phyloP scores from a whole-genome alignment of 2,888 invertebrate genomes.

The Apodemia zela region DNA sequence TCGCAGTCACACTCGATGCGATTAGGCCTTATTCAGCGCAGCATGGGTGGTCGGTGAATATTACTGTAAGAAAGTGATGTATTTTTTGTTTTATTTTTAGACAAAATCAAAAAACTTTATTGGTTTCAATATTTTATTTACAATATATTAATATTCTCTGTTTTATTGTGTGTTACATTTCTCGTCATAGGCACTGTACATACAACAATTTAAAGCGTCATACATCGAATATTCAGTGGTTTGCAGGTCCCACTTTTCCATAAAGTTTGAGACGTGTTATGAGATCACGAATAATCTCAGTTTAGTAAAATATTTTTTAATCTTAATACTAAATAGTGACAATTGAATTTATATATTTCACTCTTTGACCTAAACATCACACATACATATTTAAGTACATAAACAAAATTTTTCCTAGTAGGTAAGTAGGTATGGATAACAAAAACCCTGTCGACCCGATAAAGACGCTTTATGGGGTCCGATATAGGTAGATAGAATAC shows the following conservation, averaged over 20 bases:
- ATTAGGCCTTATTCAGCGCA: too few species aligned
- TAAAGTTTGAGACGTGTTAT: neutral
- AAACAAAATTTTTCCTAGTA: too few species aligned
- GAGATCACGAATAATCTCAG: constrained; percentile 4
- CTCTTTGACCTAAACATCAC: neutral
- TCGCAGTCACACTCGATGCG: too few species aligned
- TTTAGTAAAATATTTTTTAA: constrained; percentile 1
- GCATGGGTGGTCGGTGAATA: too few species aligned
- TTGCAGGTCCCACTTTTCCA: constrained; percentile 62
- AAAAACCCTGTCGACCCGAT: too few species aligned
- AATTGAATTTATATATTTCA: neutral
- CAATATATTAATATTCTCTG: constrained; percentile 78
- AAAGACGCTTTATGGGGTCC: too few species aligned
- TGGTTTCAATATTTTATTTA: constrained; percentile 67
- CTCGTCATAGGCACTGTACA: constrained; percentile 65
- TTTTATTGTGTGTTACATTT: constrained; percentile 52
- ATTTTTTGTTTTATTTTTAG: too few species aligned
- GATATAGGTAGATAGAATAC: too few species aligned
- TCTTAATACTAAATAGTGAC: neutral
- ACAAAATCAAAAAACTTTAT: neutral
- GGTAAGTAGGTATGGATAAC: too few species aligned
- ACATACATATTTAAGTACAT: too few species aligned
- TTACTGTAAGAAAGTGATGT: too few species aligned
- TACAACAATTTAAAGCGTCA: constrained; percentile 52
- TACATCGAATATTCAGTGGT: constrained; percentile 39